These are phyloP conservation scores for Anableps anableps DNA, from an alignment of 2,797 vertebrate genomes.

Conservation along the genomic window DNA sequence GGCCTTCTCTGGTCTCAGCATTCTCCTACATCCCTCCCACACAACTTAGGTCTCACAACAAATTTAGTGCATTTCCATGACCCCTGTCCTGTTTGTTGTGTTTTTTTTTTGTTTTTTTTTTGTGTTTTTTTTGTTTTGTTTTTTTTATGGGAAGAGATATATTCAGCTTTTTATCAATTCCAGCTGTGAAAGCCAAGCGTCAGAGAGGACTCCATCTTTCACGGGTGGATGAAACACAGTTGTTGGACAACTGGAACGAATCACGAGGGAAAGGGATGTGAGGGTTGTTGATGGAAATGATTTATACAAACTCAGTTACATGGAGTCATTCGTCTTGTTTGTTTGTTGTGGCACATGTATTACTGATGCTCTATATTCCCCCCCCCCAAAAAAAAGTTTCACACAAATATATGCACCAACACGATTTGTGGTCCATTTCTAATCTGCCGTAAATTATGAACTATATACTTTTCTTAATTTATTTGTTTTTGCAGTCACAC, in stretches of 20 bases:
- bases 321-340: constrained; percentile 38
- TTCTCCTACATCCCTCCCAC: constrained; percentile 15
- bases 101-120: constrained; percentile 41
- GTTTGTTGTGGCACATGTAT: constrained; percentile 30
- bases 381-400: constrained; percentile 12
- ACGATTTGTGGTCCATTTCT: neutral
- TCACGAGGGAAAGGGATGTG: constrained; percentile 57
- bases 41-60: constrained; percentile 10
- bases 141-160: constrained; percentile 46
- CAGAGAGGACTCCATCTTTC: constrained; percentile 41
- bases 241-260: constrained; percentile 46
- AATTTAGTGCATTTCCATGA: constrained; percentile 20
- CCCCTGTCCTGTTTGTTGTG: constrained; percentile 54
- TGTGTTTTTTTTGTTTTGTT: constrained; percentile 36
- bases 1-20: neutral
- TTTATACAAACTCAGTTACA: constrained; percentile 45
- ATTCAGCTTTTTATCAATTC: constrained; percentile 68
- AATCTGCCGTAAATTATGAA: neutral
- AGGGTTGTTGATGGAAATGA: constrained; percentile 54
- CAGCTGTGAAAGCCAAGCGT: constrained; percentile 72
- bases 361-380: constrained; percentile 1
- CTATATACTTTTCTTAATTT: neutral
- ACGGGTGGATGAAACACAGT: constrained; percentile 36
- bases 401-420: neutral
- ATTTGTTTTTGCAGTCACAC: neutral